Evolutionary conservation across 1,140 invertebrate genomes (phyloP), one percentile per base, ranked within the genome.

Genomic region (Rhagoletis zephyria): DNA sequence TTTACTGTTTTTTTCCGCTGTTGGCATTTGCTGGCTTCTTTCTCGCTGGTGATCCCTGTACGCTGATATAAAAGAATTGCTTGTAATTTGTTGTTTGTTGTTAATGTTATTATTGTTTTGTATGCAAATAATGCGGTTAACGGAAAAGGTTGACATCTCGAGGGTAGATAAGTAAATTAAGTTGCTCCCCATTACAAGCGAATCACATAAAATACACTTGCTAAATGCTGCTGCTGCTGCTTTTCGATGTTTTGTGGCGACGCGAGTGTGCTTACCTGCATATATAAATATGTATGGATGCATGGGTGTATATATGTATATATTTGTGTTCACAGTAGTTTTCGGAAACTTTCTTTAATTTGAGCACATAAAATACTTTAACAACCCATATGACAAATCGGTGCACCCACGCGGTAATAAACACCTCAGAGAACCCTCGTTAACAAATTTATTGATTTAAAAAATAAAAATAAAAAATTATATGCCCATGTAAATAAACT

Each of bases 41-140:
- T 56, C 0, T 2, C 16, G n/a, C n/a, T 30, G 19, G 5, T 81
- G 74, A 81, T 81, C 48, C 74, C 48, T 56, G 6, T 16, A 1
- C 74, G 14, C 2, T 59, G 74, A 81, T 81, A 81, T 56, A n/a
- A 51, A 19, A 6, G n/a, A n/a, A 56, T 9, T 59, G 45, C n/a
- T 30, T 30, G 74, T 81, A 81, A 81, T 81, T 81, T 81, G 74
- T 81, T 77, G 74, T 74, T 74, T 16, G 51, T 56, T 81, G 48
- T 81, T 81, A 16, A 56, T 19, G 45, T 56, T 81, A 51, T 81
- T 81, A 30, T 56, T 77, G 48, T 77, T 56, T 48, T 77, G 70
- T 81, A 81, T 81, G 74, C 74, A 81, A 81, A 81, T 81, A 81
- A 81, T 81, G 74, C 74, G 74, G 74, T 81, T 81, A 81, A 81